phyloP scores from a whole-genome alignment of 2,113 vertebrate genomes.

The Sorex araneus region DNA sequence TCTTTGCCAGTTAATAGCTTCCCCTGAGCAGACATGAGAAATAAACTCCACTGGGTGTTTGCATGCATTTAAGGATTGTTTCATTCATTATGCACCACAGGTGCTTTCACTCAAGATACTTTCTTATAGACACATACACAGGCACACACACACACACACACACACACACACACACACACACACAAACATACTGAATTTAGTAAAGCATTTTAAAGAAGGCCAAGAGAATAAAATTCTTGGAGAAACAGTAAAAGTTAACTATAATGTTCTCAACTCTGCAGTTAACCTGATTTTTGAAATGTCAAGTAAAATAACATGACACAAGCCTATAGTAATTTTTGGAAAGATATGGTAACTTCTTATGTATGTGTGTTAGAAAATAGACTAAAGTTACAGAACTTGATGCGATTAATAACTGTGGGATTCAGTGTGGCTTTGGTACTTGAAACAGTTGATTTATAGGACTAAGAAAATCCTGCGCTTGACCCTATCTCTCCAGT shows the following conservation, averaged over 20 bases:
- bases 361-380: neutral
- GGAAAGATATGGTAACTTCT: neutral
- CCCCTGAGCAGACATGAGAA: conserved; percentile 61
- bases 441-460: neutral
- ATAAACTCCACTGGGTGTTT: conserved; percentile 49
- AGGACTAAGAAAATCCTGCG: neutral
- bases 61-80: conserved; percentile 58
- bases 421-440: neutral
- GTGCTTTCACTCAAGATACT: conserved; percentile 45
- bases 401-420: neutral
- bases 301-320: neutral
- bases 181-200: neutral
- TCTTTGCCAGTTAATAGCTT: conserved; percentile 65
- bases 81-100: conserved; percentile 64
- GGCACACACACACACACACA: conserved; percentile 24
- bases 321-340: neutral
- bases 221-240: neutral
- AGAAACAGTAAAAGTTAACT: neutral
- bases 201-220: conserved; percentile 21
- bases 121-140: conserved; percentile 49
- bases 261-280: neutral
- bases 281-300: conserved; percentile 61
- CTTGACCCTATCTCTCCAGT: neutral
- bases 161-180: neutral
- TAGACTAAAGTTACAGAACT: conserved; percentile 27